Evolutionary conservation across 1,140 invertebrate genomes (phyloP).

Genomic region (Scaptodrosophila lebanonensis): DNA sequence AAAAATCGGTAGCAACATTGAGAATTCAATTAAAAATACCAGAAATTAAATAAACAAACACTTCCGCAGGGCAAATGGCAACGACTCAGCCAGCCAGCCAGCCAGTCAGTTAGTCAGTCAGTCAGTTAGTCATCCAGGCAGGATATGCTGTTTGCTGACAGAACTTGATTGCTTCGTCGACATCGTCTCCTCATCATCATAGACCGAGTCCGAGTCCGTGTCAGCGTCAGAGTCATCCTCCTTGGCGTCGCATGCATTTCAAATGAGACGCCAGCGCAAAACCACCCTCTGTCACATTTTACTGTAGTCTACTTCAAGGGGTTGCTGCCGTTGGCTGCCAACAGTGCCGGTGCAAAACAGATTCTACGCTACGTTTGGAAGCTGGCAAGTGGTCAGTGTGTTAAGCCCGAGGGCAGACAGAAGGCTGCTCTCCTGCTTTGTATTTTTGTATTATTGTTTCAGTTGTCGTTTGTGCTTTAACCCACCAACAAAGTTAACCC

Average conservation of each 20-base stretch:
- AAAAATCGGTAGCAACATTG: conserved; percentile 36
- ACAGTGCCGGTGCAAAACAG: conserved; percentile 38
- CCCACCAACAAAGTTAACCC: too few species aligned
- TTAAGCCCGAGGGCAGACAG: conserved; percentile 22
- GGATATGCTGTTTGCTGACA: conserved; percentile 48
- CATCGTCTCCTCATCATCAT: conserved; percentile 1
- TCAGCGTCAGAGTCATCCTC: conserved; percentile 13
- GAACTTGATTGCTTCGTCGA: conserved; percentile 53
- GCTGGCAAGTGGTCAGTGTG: conserved; percentile 50
- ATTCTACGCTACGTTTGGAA: conserved; percentile 42
- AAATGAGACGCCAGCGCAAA: conserved; percentile 44
- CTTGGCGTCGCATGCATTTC: conserved; percentile 50
- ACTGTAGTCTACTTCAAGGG: conserved; percentile 32
- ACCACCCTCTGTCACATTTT: conserved; percentile 6
- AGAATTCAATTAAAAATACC: conserved; percentile 73
- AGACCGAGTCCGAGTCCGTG: not conserved
- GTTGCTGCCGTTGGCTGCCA: conserved; percentile 20
- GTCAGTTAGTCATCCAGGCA: conserved; percentile 26
- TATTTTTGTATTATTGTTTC: conserved; percentile 54
- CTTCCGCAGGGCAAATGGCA: conserved; percentile 57
- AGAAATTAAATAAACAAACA: conserved; percentile 69
- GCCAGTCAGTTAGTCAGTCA: conserved; percentile 18
- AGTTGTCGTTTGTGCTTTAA: too few species aligned
- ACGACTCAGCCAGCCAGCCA: conserved; percentile 13
- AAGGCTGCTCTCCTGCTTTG: conserved; percentile 37